Conservation (phyloP, 2,888 invertebrate genomes). For the Agrochola lota region DNA sequence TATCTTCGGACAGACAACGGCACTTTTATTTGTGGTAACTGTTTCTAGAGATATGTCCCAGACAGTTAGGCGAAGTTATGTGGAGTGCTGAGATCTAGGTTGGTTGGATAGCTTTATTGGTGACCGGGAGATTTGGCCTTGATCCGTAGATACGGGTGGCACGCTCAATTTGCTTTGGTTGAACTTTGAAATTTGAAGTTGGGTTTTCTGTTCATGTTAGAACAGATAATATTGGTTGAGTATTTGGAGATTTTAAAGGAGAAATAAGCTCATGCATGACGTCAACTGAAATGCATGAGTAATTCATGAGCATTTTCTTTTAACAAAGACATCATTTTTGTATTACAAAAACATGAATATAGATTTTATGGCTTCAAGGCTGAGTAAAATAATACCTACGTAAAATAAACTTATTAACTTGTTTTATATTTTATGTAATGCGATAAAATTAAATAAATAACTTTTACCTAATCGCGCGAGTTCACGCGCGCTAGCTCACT, state of each 20-base stretch:
- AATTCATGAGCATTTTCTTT: neutral
- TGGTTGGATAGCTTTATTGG: slow-evolving; percentile 43
- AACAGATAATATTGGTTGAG: neutral
- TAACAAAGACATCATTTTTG: neutral
- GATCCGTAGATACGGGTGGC: slow-evolving; percentile 19
- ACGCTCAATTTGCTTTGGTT: slow-evolving; percentile 28
- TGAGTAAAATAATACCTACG: neutral
- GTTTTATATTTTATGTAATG: neutral
- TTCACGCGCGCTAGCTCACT: too few relatives aligned
- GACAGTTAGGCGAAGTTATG: slow-evolving; percentile 60
- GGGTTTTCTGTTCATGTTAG: slow-evolving; percentile 12
- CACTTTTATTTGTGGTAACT: slow-evolving; percentile 74
- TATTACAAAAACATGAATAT: too few relatives aligned
- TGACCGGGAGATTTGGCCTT: slow-evolving; percentile 20
- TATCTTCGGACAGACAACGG: slow-evolving; percentile 69
- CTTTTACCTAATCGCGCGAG: too few relatives aligned
- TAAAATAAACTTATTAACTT: neutral
- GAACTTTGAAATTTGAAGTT: slow-evolving; percentile 24
- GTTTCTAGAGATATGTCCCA: slow-evolving; percentile 59
- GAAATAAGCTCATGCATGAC: neutral
- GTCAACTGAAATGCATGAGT: neutral
- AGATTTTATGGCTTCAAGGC: neutral
- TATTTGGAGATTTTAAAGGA: neutral
- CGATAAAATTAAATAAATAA: too few relatives aligned
- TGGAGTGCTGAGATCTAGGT: slow-evolving; percentile 48